A percentile compares a stretch with the other conserved stretches of the same genome.
Conservation (phyloP, 37 sponge, comb jelly and placozoan genomes). For the Chondrilla cf. caribensis region DNA sequence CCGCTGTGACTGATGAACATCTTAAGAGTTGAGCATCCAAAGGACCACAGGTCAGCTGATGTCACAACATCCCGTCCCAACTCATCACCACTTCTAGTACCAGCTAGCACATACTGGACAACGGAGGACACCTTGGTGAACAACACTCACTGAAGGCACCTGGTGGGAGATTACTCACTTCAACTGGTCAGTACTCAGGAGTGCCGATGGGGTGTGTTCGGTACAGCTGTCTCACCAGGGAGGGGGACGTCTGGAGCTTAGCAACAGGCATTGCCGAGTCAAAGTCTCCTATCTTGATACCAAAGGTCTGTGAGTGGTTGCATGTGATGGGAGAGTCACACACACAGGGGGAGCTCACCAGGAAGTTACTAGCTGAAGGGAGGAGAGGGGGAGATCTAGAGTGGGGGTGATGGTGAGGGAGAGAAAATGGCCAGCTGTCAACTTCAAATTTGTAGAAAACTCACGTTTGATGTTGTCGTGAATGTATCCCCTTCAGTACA, state of each 20-base stretch:
- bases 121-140: neutral
- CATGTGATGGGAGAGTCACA: neutral
- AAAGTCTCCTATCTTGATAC: neutral
- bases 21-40: neutral
- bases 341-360: neutral
- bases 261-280: neutral
- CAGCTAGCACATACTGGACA: neutral
- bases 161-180: neutral
- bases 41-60: slow-evolving; percentile 1
- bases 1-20: slow-evolving; percentile 15
- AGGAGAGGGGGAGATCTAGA: neutral
- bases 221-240: neutral
- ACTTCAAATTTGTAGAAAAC: neutral
- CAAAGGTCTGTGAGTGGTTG: neutral
- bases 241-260: neutral
- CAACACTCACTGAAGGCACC: neutral
- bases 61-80: neutral
- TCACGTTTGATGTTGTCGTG: slow-evolving; percentile 39
- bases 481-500: too few relatives aligned
- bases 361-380: slow-evolving; percentile 9
- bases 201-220: neutral
- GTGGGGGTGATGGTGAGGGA: too few relatives aligned
- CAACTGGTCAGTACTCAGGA: slow-evolving; percentile 6
- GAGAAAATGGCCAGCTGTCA: too few relatives aligned
- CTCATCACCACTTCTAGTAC: neutral